Evolutionary conservation across 1,140 invertebrate species (phyloP).

Genomic region (Popillia japonica): DNA sequence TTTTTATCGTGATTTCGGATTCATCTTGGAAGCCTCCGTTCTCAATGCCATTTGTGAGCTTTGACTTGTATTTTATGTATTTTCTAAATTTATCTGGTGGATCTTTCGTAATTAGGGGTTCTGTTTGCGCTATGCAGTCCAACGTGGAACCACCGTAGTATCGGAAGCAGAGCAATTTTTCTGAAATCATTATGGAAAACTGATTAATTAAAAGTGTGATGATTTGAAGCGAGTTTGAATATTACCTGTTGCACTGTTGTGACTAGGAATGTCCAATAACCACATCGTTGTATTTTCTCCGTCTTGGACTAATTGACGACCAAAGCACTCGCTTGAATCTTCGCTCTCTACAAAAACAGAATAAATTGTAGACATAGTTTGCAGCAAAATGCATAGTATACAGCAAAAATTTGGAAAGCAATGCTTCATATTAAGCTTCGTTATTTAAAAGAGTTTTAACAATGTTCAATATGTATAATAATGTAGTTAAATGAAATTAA

Average conservation of each 20-base stretch:
- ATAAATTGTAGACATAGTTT: no score
- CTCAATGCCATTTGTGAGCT: constrained; percentile 56
- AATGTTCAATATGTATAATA: no score
- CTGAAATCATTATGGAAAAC: constrained; percentile 56
- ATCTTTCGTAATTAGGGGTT: constrained; percentile 60
- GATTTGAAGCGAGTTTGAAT: neutral
- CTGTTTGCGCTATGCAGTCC: constrained; percentile 62
- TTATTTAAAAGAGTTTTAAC: neutral
- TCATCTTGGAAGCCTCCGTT: constrained; percentile 58
- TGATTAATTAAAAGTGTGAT: constrained; percentile 38
- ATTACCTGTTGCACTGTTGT: constrained; percentile 39
- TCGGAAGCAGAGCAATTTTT: constrained; percentile 63
- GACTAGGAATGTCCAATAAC: constrained; percentile 56
- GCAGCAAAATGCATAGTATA: no score
- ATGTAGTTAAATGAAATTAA: no score
- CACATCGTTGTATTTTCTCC: constrained; percentile 54
- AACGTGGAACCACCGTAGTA: constrained; percentile 63
- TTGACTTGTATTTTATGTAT: constrained; percentile 53
- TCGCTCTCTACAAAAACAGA: constrained; percentile 40
- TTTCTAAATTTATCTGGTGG: constrained; percentile 55
- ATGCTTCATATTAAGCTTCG: neutral
- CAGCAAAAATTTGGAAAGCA: neutral
- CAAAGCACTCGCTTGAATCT: constrained; percentile 40
- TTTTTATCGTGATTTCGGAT: constrained; percentile 49
- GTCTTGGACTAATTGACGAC: constrained; percentile 41